Evolutionary conservation across 2,888 invertebrate genomes (phyloP).

Genomic region (Temnothorax ravouxi): DNA sequence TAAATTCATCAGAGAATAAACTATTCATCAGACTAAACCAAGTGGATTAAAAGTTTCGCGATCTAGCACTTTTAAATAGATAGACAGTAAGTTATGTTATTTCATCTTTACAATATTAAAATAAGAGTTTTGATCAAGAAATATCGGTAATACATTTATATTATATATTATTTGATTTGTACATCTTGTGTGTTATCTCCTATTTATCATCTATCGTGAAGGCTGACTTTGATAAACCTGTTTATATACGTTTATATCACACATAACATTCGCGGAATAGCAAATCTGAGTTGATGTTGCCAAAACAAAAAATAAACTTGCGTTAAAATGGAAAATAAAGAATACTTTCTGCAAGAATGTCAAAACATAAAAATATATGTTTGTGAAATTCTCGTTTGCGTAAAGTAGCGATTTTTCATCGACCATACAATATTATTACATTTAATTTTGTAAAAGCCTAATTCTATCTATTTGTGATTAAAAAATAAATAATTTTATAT

Average conservation of each 20-base stretch:
- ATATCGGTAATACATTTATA: not conserved
- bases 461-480: not conserved
- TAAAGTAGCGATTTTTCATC: slow-evolving; percentile 15
- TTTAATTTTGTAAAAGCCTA: slow-evolving; percentile 2
- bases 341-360: not conserved
- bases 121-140: not conserved
- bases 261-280: not conserved
- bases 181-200: not conserved
- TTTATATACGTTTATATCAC: slow-evolving; percentile 23
- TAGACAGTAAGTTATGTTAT: not conserved
- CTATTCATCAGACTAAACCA: not conserved
- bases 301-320: slow-evolving; percentile 14
- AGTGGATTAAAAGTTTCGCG: not conserved
- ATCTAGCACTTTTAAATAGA: not conserved
- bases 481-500: slow-evolving; percentile 2
- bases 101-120: slow-evolving; percentile 12
- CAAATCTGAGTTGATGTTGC: not conserved
- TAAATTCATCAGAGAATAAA: not conserved
- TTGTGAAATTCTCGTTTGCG: not conserved
- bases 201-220: slow-evolving; percentile 23
- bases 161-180: slow-evolving; percentile 19
- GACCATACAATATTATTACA: not conserved
- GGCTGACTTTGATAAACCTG: slow-evolving; percentile 11
- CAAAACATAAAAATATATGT: not conserved
- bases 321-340: not conserved